phyloP scores from a whole-genome alignment of 2,888 invertebrate species.

The Taphrorychus bicolor region DNA sequence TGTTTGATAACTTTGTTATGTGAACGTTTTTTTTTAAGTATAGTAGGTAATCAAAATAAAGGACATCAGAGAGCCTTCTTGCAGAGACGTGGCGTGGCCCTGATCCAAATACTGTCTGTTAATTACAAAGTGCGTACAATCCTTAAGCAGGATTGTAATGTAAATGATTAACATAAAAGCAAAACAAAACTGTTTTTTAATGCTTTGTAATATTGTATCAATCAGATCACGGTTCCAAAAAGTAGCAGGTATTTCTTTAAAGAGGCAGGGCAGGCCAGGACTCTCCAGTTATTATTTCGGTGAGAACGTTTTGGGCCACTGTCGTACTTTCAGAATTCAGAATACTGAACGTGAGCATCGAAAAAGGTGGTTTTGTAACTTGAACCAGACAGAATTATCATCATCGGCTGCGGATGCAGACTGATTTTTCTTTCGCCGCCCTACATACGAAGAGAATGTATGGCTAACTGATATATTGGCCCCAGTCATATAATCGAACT shows the following conservation, averaged over 20 bases:
- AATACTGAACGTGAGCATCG: slow-evolving; percentile 37
- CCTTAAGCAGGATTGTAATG: too few species aligned
- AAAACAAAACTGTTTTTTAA: too few species aligned
- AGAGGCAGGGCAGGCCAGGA: background rate
- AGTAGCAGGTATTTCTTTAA: background rate
- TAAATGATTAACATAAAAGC: background rate
- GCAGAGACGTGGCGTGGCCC: too few species aligned
- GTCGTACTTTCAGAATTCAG: slow-evolving; percentile 32
- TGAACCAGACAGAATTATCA: slow-evolving; percentile 41
- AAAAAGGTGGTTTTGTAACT: slow-evolving; percentile 41
- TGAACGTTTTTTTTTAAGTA: too few species aligned
- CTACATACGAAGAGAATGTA: slow-evolving; percentile 42
- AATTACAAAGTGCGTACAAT: background rate
- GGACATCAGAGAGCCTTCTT: background rate
- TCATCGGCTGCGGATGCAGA: slow-evolving; percentile 36
- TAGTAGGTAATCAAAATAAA: background rate
- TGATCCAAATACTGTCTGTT: background rate
- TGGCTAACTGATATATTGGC: slow-evolving; percentile 40
- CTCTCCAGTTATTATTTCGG: background rate
- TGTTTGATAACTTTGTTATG: too few species aligned
- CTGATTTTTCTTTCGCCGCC: slow-evolving; percentile 41
- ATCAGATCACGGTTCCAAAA: background rate
- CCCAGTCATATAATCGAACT: slow-evolving; percentile 33
- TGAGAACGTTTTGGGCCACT: slow-evolving; percentile 7
- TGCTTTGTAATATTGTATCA: too few species aligned